A percentile compares a stretch with the other conserved stretches of the same genome.
phyloP scores from a whole-genome alignment of 2,113 vertebrate genomes.

The Gymnarchus niloticus region DNA sequence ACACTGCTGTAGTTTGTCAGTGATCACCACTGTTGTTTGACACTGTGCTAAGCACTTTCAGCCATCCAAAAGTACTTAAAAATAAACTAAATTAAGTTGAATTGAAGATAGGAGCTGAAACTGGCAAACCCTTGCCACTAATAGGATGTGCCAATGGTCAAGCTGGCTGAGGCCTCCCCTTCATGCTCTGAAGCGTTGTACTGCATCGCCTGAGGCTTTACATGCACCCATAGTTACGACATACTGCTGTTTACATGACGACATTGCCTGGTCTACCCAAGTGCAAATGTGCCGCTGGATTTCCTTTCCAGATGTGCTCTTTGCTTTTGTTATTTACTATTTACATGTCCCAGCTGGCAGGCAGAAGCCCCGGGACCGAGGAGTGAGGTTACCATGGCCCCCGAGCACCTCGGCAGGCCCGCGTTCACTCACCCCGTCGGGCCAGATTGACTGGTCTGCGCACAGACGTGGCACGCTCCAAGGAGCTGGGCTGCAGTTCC shows the following conservation, averaged over 20 bases:
- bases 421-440: constrained; percentile 63
- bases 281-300: not conserved
- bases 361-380: not conserved
- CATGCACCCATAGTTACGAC: not conserved
- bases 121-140: not conserved
- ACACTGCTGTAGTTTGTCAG: not conserved
- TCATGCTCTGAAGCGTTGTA: not conserved
- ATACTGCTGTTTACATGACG: not conserved
- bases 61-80: too few species aligned
- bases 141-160: not conserved
- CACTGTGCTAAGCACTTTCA: not conserved
- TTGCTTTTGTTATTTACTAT: not conserved
- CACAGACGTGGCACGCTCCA: constrained; percentile 74
- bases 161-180: not conserved
- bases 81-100: not conserved
- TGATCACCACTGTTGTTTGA: not conserved
- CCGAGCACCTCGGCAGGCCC: too few species aligned
- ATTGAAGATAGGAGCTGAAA: not conserved
- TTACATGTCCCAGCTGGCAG: not conserved
- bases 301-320: not conserved
- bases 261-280: not conserved
- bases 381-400: not conserved
- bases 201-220: not conserved
- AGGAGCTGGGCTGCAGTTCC: constrained; percentile 71
- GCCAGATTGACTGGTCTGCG: constrained; percentile 78